Evolutionary conservation across 1,140 invertebrate species (phyloP).

Genomic region (Phymorhynchus buccinoides): DNA sequence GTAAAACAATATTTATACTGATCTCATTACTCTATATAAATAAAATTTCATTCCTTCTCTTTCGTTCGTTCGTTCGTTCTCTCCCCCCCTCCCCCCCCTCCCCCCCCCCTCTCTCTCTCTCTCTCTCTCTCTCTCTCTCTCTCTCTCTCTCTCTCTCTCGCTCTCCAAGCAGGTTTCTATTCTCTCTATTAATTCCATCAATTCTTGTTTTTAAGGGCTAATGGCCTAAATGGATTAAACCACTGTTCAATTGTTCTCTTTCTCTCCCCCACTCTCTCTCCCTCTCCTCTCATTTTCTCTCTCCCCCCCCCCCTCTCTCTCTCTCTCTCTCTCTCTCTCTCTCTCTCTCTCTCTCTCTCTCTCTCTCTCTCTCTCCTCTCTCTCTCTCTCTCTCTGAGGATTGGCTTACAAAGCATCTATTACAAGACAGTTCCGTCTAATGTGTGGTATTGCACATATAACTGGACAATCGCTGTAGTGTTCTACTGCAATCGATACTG

Average conservation of each 20-base stretch:
- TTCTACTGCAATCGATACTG: too few relatives aligned
- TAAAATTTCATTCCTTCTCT: conserved; percentile 3
- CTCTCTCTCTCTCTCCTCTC: not conserved
- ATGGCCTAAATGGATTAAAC: too few relatives aligned
- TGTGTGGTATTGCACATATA: too few relatives aligned
- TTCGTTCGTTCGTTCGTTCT: not conserved
- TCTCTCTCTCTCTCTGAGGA: too few relatives aligned
- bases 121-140: not conserved
- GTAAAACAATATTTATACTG: too few relatives aligned
- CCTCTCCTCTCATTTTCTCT: not conserved
- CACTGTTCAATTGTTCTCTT: not conserved
- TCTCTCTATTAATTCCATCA: not conserved
- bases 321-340: not conserved
- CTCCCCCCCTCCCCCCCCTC: not conserved
- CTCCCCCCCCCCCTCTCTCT: not conserved
- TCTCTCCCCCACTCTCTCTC: too few relatives aligned
- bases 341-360: not conserved
- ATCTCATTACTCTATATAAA: conserved; percentile 3
- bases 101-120: not conserved
- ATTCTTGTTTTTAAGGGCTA: too few relatives aligned
- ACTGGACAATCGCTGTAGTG: too few relatives aligned
- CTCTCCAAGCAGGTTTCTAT: not conserved
- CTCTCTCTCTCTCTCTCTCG: not conserved
- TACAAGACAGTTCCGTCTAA: too few relatives aligned
- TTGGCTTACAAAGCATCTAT: too few relatives aligned